Base-by-base conservation (phyloP, 1,140 invertebrate genomes). In the Platorchestia sp. region DNA sequence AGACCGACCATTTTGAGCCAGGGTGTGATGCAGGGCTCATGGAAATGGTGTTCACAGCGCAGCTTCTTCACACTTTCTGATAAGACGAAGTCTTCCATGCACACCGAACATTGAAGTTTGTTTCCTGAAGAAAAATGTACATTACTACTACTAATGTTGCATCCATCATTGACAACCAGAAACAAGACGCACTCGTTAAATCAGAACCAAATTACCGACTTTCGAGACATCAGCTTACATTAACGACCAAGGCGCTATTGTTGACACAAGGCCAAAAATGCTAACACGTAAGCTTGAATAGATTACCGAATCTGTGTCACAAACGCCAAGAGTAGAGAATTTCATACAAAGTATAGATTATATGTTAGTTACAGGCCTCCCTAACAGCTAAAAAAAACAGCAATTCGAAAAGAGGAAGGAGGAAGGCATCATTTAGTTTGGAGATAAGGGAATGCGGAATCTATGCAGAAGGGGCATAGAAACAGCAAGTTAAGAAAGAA, bases 111-210 rank as follows among this genome's bases (percentile, higher is more conserved):
- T 41, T 95, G 89, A 44, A 45, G 45, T 45, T 95, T 95, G 43
- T 41, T 96, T 53, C 95, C 96, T 96, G 95, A 91, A 75, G 27
- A 36, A 75, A 75, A 19, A n/a, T n/a, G n/a, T n/a, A n/a, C n/a
- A n/a, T n/a, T n/a, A n/a, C n/a, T n/a, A n/a, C n/a, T n/a, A n/a
- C n/a, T n/a, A 75, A 19, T 75, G 19, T 51, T 10, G 47, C 47
- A 51, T 6, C 6, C 27, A 22, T 75, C 59, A 75, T 75, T 75
- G 36, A 75, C 36, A 36, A 22, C 27, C 27, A 51, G 59, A 75
- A 75, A 75, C 14, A 14, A 75, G 59, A 75, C 3, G 59, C 27
- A 36, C 27, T 27, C 36, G 36, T 36, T 1, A 3, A 75, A 75
- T 19, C 1, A 19, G 59, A 75, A 36, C 36, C 3, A 75, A 22